Evolutionary conservation across 2,888 invertebrate species (phyloP).

Genomic region (Thereva unica): DNA sequence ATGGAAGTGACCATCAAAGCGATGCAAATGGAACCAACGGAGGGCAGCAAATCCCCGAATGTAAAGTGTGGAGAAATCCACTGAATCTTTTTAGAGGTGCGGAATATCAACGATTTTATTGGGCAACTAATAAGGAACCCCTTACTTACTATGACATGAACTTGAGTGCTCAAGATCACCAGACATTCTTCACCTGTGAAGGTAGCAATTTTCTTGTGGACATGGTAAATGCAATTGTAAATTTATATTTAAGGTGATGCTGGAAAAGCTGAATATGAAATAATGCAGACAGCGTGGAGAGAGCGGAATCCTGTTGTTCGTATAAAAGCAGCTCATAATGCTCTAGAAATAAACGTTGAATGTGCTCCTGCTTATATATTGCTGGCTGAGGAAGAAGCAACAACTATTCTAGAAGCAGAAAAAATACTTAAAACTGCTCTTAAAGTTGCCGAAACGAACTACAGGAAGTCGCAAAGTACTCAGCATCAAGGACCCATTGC

Average conservation of each 20-base stretch:
- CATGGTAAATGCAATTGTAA: background rate
- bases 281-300: conserved; percentile 96
- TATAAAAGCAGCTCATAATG: conserved; percentile 88
- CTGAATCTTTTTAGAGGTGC: conserved; percentile 93
- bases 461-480: conserved; percentile 74
- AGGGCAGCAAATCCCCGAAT: conserved; percentile 65
- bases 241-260: conserved; percentile 63
- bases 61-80: conserved; percentile 97
- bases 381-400: conserved; percentile 94
- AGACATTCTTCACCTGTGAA: conserved; percentile 93
- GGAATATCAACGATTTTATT: conserved; percentile 94
- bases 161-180: conserved; percentile 97
- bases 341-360: conserved; percentile 83
- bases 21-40: conserved; percentile 52
- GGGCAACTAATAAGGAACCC: conserved; percentile 89
- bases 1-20: conserved; percentile 66
- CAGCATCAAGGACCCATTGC: conserved; percentile 76
- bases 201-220: conserved; percentile 50
- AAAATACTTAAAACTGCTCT: conserved; percentile 81
- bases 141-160: conserved; percentile 99
- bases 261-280: conserved; percentile 86
- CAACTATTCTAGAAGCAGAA: conserved; percentile 87
- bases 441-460: conserved; percentile 81
- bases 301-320: conserved; percentile 90
- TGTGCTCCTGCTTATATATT: conserved; percentile 95